phyloP scores from a whole-genome alignment of 37 sponge, comb jelly and placozoan genomes.

The Amphimedon queenslandica region DNA sequence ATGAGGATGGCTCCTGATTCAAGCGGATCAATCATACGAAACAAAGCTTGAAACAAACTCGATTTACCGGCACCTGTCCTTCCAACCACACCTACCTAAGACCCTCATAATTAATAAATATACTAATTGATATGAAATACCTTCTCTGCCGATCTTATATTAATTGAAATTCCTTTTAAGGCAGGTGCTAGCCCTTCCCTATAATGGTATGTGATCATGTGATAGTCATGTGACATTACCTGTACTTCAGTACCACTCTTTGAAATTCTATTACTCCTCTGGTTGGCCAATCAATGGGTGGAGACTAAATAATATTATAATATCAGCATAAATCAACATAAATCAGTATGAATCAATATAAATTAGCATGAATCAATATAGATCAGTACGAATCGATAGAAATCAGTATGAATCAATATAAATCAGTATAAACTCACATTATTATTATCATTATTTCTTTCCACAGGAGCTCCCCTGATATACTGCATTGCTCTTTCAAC shows the following conservation, averaged over 20 bases:
- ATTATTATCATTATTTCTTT: constrained; percentile 19
- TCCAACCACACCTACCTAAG: constrained; percentile 93
- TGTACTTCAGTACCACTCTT: constrained; percentile 64
- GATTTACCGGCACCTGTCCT: constrained; percentile 98
- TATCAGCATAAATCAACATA: neutral
- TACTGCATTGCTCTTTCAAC: constrained; percentile 93
- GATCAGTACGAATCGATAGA: no score
- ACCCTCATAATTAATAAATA: neutral
- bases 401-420: no score
- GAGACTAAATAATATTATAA: constrained; percentile 8
- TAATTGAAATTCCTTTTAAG: constrained; percentile 42
- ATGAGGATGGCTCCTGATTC: constrained; percentile 64
- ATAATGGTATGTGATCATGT: neutral
- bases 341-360: no score
- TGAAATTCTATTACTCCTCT: constrained; percentile 63
- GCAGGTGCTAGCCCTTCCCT: neutral
- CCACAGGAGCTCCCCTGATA: constrained; percentile 69
- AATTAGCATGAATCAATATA: no score
- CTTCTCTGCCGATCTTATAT: constrained; percentile 67
- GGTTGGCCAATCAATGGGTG: constrained; percentile 61
- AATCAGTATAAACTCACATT: constrained; percentile 36
- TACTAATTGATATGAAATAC: no score
- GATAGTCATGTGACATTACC: constrained; percentile 39
- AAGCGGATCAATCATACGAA: constrained; percentile 69
- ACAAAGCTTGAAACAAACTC: constrained; percentile 85